Evolutionary conservation across 2,113 vertebrate genomes (phyloP), one percentile per base, ranked within the genome.

Genomic region (Tachuris rubrigastra): DNA sequence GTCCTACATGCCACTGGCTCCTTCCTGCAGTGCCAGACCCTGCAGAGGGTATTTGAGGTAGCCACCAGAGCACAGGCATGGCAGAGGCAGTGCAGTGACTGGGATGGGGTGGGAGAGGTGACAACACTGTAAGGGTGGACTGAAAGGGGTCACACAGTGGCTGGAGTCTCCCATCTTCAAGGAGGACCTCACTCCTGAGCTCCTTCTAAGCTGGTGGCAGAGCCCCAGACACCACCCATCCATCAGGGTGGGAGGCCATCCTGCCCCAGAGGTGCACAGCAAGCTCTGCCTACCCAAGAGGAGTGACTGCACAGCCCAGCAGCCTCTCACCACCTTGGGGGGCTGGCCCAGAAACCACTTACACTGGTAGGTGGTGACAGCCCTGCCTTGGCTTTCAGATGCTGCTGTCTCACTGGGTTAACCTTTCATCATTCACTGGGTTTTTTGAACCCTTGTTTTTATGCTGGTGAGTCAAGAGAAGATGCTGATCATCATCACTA

Each of bases 1-100:
- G 67, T 63, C 52, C 76, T 23, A 0, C 16, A 3, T 4, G 56
- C 35, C 50, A 41, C 39, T 25, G 31, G 6, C 30, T 37, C 33
- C 77, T 87, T n/a, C 41, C 33, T 50, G 46, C 77, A 65, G 23
- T 20, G 41, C 20, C 60, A 50, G 37, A 7, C 14, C 19, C 63
- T 50, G 62, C 58, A 84, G 33, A 56, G 33, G 11, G 14, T 12
- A 4, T 20, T 9, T 24, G 68, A 20, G 67, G 39, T 23, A 59
- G 19, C 9, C 16, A 37, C 39, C 47, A 72, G 46, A 30, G 33
- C 0, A 0, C 41, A 14, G 41, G 14, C n/a, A 9, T 1, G 23
- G 42, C 56, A 84, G 28, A 10, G 24, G 24, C 37, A 28, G 24
- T 11, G 24, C 4, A 0, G n/a, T 47, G 24, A 14, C 58, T 33